Evolutionary conservation across 2,797 vertebrate species (phyloP).

Genomic region (Gambelia wislizenii): DNA sequence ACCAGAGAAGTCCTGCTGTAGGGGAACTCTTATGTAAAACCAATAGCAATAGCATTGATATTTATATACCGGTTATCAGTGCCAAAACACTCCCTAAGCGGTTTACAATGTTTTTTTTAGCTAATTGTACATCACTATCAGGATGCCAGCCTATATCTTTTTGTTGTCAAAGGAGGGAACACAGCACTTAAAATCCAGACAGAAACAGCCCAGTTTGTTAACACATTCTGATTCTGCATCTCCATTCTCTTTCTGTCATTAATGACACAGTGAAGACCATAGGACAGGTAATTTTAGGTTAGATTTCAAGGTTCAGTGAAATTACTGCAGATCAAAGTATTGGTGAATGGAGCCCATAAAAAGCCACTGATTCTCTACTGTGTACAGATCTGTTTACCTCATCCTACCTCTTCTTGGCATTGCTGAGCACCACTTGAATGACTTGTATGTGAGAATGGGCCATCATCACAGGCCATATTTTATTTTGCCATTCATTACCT

Average conservation of each 20-base stretch:
- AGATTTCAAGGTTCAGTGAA: not conserved
- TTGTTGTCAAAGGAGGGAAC: no score
- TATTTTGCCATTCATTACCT: not conserved
- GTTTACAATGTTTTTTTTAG: no score
- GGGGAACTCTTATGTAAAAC: not conserved
- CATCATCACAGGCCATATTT: not conserved
- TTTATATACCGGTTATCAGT: no score
- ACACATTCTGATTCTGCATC: not conserved
- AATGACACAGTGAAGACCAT: not conserved
- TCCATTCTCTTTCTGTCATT: not conserved
- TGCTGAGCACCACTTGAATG: not conserved
- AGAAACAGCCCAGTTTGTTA: not conserved
- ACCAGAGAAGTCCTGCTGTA: not conserved
- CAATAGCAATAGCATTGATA: no score
- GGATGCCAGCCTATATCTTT: not conserved
- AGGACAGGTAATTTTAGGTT: not conserved
- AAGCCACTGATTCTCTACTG: not conserved
- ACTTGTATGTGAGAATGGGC: not conserved
- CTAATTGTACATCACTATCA: no score
- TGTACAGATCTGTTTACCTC: not conserved
- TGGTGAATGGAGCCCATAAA: not conserved
- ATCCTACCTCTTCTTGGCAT: not conserved
- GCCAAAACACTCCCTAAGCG: no score
- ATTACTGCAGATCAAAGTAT: not conserved
- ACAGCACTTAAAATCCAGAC: not conserved